Conservation (phyloP, 37 sponge, comb jelly and placozoan species). For the Beroe forskalii region DNA sequence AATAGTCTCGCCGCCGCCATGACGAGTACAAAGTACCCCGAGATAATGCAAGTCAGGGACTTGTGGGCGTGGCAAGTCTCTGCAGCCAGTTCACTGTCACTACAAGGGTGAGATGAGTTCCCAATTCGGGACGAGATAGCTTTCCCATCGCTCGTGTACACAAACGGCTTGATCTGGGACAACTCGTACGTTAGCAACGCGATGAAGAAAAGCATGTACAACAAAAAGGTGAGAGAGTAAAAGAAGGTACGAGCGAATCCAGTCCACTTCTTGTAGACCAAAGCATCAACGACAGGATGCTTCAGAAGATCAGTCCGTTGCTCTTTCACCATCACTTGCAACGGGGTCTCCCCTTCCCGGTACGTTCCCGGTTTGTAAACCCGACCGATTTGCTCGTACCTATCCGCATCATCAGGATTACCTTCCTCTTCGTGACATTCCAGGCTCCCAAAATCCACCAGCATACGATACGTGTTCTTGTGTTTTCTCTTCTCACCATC, state of each 20-base stretch:
- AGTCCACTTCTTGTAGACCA: conserved; percentile 67
- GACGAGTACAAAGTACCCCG: conserved; percentile 5
- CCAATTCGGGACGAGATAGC: background rate
- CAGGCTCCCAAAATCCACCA: conserved; percentile 13
- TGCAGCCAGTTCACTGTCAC: background rate
- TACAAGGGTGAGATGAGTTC: background rate
- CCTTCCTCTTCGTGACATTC: background rate
- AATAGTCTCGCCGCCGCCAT: background rate
- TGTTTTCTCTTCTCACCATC: background rate
- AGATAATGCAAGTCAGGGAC: background rate
- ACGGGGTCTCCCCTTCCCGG: background rate
- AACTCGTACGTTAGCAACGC: background rate
- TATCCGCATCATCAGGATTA: background rate
- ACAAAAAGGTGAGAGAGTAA: conserved; percentile 26
- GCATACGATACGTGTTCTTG: background rate
- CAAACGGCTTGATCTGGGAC: background rate
- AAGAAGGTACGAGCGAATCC: conserved; percentile 24
- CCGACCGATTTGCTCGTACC: background rate
- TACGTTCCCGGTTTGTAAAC: background rate
- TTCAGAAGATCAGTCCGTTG: background rate
- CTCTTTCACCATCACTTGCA: background rate
- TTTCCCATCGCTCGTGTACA: background rate
- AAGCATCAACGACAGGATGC: conserved; percentile 55
- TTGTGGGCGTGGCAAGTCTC: background rate
- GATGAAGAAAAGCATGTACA: background rate